These are phyloP conservation scores for Laothoe populi DNA, from an alignment of 2,888 invertebrate genomes.

Conservation along the genomic window DNA sequence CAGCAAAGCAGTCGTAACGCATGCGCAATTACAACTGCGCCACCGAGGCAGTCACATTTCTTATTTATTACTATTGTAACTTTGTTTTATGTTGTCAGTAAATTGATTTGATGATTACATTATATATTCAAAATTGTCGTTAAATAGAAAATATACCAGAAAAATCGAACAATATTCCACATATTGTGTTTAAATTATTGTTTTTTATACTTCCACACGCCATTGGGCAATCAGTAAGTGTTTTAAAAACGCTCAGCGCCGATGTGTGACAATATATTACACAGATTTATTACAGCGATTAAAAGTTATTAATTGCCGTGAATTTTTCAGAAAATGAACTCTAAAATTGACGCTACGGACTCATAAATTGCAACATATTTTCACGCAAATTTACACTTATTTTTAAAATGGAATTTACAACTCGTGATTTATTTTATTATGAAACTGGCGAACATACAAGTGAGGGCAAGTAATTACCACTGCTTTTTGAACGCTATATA, in stretches of 20 bases:
- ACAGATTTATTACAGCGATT: constrained; percentile 11
- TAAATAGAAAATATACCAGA: too few species aligned
- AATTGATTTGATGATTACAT: too few species aligned
- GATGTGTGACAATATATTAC: constrained; percentile 14
- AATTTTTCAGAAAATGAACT: constrained; percentile 19
- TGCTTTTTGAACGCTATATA: too few species aligned
- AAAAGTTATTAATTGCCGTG: constrained; percentile 20
- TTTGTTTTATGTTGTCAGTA: too few species aligned
- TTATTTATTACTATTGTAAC: too few species aligned
- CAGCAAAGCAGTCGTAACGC: too few species aligned
- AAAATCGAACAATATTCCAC: too few species aligned
- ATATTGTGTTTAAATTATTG: background rate
- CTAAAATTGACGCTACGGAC: constrained; percentile 7
- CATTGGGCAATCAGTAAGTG: background rate
- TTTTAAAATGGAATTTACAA: constrained; percentile 8
- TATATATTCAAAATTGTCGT: too few species aligned
- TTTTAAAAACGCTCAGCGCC: background rate
- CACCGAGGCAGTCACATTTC: too few species aligned
- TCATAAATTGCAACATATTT: constrained; percentile 6
- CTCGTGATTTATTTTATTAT: constrained; percentile 2
- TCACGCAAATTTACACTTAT: constrained; percentile 12
- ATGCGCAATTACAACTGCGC: too few species aligned
- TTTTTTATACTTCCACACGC: background rate
- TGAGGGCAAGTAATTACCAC: too few species aligned
- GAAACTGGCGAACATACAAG: too few species aligned